Percentiles rank a stretch among this genome's conserved stretches.
These are phyloP conservation scores for Arctia plantaginis DNA, from an alignment of 2,888 invertebrate species.

Conservation along the genomic window DNA sequence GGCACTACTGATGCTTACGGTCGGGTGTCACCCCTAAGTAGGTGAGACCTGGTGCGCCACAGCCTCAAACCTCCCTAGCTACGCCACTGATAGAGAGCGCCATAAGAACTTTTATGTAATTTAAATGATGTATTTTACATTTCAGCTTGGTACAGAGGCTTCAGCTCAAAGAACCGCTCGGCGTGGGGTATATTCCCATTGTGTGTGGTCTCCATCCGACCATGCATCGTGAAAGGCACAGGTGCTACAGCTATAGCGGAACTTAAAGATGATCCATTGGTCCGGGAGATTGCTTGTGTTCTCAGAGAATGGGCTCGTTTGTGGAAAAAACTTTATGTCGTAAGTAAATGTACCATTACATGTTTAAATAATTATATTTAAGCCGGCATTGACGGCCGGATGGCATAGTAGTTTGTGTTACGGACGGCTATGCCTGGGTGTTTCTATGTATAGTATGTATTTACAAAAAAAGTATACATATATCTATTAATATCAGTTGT, in stretches of 20 bases:
- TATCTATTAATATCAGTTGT: no score
- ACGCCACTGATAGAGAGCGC: no score
- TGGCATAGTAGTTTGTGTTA: no score
- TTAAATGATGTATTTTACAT: slow-evolving; percentile 34
- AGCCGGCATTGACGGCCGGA: neutral
- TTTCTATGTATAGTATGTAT: no score
- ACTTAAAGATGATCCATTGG: slow-evolving; percentile 95
- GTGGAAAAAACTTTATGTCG: slow-evolving; percentile 97
- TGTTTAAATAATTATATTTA: neutral
- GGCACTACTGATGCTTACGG: no score
- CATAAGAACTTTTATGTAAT: neutral
- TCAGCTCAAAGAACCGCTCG: slow-evolving; percentile 89
- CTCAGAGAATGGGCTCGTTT: slow-evolving; percentile 97
- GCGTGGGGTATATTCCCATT: slow-evolving; percentile 87
- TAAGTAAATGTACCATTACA: slow-evolving; percentile 77
- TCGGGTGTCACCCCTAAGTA: no score
- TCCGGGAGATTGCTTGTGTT: slow-evolving; percentile 95
- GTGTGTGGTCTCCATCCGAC: slow-evolving; percentile 91
- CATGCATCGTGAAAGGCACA: slow-evolving; percentile 92
- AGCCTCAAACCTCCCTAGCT: no score
- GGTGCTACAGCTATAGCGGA: slow-evolving; percentile 94
- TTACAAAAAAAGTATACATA: no score
- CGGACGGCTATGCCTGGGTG: no score
- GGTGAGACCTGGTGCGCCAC: no score
- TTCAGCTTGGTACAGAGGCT: slow-evolving; percentile 94